Conservation (phyloP, 2,113 vertebrate species). For the Rhynchopsitta pachyrhyncha region DNA sequence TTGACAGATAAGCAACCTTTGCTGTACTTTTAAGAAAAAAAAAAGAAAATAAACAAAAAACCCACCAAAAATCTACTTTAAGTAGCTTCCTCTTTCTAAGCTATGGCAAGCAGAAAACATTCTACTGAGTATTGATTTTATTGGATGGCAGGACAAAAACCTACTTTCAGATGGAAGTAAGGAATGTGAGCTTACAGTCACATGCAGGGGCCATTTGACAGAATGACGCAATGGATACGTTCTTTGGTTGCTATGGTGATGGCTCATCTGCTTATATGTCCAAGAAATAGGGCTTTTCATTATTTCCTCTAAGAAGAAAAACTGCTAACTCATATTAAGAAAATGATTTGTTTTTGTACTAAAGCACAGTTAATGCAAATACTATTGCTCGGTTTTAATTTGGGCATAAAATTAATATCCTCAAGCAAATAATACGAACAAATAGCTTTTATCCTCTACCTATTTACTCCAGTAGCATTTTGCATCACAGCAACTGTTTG, state of each 20-base stretch:
- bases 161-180: conserved; percentile 49
- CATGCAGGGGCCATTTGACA: conserved; percentile 52
- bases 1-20: not conserved
- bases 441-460: not conserved
- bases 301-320: conserved; percentile 56
- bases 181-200: conserved; percentile 66
- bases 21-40: not conserved
- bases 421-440: conserved; percentile 12
- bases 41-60: not conserved
- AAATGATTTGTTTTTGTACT: conserved; percentile 22
- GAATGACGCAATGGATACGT: conserved; percentile 44
- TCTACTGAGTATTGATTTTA: conserved; percentile 47
- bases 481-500: conserved; percentile 16
- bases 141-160: conserved; percentile 28
- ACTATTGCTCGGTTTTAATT: conserved; percentile 15
- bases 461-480: not conserved
- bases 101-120: conserved; percentile 20
- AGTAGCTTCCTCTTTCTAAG: conserved; percentile 5
- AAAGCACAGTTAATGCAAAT: conserved; percentile 35
- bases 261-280: conserved; percentile 64
- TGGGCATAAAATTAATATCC: conserved; percentile 38
- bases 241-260: conserved; percentile 55
- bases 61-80: not conserved
- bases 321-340: conserved; percentile 60
- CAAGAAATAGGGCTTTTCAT: conserved; percentile 63